A percentile compares a stretch with the other conserved stretches of the same genome.
These are phyloP conservation scores for Gari tellinella DNA, from an alignment of 2,888 invertebrate genomes.

Conservation along the genomic window DNA sequence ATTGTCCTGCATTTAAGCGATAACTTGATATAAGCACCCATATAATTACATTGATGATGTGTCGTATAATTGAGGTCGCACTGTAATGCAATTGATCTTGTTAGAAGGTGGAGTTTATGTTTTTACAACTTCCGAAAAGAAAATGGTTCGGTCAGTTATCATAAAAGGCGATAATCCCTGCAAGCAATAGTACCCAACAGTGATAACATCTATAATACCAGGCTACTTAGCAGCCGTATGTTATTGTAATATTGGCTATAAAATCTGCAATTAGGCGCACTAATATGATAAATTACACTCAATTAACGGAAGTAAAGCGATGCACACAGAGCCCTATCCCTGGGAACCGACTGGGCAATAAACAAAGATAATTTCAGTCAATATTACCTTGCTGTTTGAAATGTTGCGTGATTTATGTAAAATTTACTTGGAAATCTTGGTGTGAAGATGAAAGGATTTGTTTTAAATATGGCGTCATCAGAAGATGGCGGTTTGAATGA, in stretches of 20 bases:
- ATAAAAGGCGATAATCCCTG: constrained; percentile 10
- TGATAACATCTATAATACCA: background rate
- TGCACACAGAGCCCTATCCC: constrained; percentile 8
- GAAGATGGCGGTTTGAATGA: no score
- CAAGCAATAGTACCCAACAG: background rate
- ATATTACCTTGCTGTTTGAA: no score
- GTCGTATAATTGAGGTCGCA: no score
- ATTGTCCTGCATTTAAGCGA: no score
- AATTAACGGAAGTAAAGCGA: constrained; percentile 19
- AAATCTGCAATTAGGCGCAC: constrained; percentile 30
- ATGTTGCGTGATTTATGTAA: no score
- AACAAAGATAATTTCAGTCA: constrained; percentile 1
- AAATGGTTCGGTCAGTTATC: constrained; percentile 12
- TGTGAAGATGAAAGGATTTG: no score
- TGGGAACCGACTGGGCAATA: constrained; percentile 10
- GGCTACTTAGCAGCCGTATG: constrained; percentile 47
- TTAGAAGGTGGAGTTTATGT: constrained; percentile 10
- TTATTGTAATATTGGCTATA: constrained; percentile 36
- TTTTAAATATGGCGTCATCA: no score
- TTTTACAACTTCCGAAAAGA: constrained; percentile 9
- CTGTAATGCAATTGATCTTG: constrained; percentile 16
- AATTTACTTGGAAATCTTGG: no score
- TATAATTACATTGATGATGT: no score
- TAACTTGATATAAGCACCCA: no score
- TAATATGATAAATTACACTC: constrained; percentile 23